phyloP scores from a whole-genome alignment of 2,888 invertebrate genomes.

The Invenusta paracnida region DNA sequence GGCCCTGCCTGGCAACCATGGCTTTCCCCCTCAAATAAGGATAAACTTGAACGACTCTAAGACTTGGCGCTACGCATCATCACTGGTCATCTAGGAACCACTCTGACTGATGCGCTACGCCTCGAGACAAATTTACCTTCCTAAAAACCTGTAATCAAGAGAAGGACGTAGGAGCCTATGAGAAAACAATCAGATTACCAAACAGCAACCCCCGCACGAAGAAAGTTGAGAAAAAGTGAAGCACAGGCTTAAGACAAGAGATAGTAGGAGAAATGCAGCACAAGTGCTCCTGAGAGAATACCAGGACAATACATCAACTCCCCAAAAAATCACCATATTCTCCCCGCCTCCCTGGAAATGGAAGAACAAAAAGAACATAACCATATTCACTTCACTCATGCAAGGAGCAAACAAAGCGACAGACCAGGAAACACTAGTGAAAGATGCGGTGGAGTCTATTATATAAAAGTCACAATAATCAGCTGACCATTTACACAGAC shows the following conservation, averaged over 20 bases:
- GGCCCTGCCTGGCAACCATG: conserved; percentile 4
- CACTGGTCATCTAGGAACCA: conserved; percentile 5
- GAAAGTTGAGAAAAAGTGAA: background rate
- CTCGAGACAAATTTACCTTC: background rate
- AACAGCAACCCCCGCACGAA: background rate
- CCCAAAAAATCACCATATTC: background rate
- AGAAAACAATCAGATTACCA: background rate
- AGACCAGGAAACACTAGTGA: too few species aligned
- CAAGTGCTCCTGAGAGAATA: too few species aligned
- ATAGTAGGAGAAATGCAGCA: conserved; percentile 9
- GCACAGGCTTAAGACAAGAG: conserved; percentile 5
- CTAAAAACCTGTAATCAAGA: background rate
- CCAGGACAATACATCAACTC: background rate
- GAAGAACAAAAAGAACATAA: conserved; percentile 14
- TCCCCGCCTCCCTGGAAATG: conserved; percentile 13
- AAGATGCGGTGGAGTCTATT: too few species aligned
- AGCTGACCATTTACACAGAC: too few species aligned
- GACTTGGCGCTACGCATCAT: conserved; percentile 1
- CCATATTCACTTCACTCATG: conserved; percentile 10
- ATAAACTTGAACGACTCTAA: background rate
- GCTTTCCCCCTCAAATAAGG: conserved; percentile 5
- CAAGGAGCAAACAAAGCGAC: background rate
- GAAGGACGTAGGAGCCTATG: conserved; percentile 18
- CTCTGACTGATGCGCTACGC: background rate
- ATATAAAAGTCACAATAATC: too few species aligned